These are phyloP conservation scores for Smittia sp. DNA, from an alignment of 2,888 invertebrate species.

Conservation along the genomic window DNA sequence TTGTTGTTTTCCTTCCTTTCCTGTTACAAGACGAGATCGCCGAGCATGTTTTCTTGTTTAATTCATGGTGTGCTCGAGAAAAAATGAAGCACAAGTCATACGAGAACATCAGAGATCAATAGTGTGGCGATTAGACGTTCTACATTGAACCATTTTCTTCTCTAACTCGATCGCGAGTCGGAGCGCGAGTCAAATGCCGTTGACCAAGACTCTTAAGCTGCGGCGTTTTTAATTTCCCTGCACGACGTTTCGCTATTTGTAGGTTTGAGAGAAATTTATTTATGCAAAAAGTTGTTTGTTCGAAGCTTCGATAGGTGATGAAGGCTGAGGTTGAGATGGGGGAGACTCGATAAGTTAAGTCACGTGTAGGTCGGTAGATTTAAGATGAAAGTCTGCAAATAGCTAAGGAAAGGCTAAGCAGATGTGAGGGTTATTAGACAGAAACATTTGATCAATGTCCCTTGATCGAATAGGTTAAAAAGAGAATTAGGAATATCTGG, in stretches of 20 bases:
- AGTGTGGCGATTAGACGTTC: conserved; percentile 28
- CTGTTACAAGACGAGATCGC: background rate
- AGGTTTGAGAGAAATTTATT: too few species aligned
- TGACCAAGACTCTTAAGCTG: conserved; percentile 6
- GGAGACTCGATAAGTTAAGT: too few species aligned
- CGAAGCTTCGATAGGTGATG: too few species aligned
- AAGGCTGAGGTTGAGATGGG: too few species aligned
- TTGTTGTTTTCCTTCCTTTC: background rate
- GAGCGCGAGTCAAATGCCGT: background rate
- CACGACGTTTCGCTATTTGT: background rate
- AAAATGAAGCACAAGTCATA: conserved; percentile 34
- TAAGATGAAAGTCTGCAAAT: too few species aligned
- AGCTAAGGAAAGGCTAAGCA: too few species aligned
- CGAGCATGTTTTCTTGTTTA: conserved; percentile 5
- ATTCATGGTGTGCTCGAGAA: conserved; percentile 10
- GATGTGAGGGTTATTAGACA: too few species aligned
- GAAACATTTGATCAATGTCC: too few species aligned
- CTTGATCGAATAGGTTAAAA: too few species aligned
- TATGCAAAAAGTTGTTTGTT: too few species aligned
- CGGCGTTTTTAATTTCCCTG: background rate
- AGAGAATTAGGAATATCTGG: too few species aligned
- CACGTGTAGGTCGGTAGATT: too few species aligned
- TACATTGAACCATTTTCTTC: conserved; percentile 18
- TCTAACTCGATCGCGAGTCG: background rate
- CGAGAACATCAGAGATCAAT: conserved; percentile 40